These are phyloP conservation scores for Pheosia tremula DNA, from an alignment of 2,888 invertebrate genomes.

Conservation along the genomic window DNA sequence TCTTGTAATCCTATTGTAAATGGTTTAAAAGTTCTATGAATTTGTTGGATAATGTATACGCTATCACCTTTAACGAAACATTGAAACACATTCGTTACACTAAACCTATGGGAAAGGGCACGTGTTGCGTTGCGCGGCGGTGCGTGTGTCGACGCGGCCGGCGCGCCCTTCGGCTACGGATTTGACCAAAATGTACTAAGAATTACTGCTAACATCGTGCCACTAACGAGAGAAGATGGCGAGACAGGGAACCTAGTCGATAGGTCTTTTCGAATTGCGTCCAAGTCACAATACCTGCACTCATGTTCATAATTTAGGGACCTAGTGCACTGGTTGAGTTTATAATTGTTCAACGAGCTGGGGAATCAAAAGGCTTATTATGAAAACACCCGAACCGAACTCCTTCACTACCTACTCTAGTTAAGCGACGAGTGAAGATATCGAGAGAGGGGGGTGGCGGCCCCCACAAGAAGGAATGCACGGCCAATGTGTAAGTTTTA, in stretches of 20 bases:
- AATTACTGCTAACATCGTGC: conserved; percentile 70
- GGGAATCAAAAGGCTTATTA: conserved; percentile 22
- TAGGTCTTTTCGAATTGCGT: conserved; percentile 5
- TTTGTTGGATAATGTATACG: conserved; percentile 59
- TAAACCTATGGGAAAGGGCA: conserved; percentile 61
- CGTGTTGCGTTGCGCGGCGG: conserved; percentile 77
- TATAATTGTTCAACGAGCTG: not conserved
- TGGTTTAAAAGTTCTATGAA: too few relatives aligned
- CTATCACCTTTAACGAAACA: conserved; percentile 74
- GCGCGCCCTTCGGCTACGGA: conserved; percentile 13
- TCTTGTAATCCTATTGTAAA: too few relatives aligned
- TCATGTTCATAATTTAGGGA: not conserved
- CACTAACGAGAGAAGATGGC: conserved; percentile 41
- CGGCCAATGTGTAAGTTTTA: conserved; percentile 83
- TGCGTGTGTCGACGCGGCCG: conserved; percentile 63
- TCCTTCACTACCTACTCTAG: conserved; percentile 75
- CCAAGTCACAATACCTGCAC: conserved; percentile 7
- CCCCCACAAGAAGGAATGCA: conserved; percentile 77
- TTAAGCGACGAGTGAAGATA: conserved; percentile 74
- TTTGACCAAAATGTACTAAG: conserved; percentile 47
- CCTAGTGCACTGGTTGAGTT: not conserved
- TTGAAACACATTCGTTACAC: conserved; percentile 60
- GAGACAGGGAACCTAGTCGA: conserved; percentile 7
- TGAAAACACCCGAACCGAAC: conserved; percentile 69
- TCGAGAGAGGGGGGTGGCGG: conserved; percentile 69